Conservation (phyloP, 2,888 invertebrate species). For the Macaria notata region DNA sequence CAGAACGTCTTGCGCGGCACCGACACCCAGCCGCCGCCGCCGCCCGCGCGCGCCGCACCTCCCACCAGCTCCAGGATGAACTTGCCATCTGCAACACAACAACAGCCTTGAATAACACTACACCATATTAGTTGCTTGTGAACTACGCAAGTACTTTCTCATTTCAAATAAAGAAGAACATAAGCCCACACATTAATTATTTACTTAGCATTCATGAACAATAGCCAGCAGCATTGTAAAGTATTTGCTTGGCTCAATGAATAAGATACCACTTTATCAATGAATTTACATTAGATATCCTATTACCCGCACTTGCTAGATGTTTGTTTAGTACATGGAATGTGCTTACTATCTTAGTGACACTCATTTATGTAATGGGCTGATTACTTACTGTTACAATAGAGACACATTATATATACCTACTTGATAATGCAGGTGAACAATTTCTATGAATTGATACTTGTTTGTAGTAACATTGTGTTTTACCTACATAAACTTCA, state of each 20-base stretch:
- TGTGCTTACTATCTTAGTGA: conserved; percentile 30
- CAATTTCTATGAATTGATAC: conserved; percentile 4
- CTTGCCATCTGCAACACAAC: conserved; percentile 89
- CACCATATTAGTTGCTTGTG: no score
- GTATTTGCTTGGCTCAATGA: conserved; percentile 21
- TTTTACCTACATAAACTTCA: no score
- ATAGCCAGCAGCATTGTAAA: not conserved
- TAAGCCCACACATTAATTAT: conserved; percentile 8
- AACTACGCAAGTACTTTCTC: no score
- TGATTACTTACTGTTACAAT: no score
- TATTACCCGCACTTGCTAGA: conserved; percentile 32
- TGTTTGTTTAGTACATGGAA: conserved; percentile 34
- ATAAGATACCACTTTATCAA: conserved; percentile 23
- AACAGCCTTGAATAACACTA: no score
- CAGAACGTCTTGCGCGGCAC: conserved; percentile 94
- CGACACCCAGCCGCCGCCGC: conserved; percentile 93
- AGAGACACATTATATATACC: no score
- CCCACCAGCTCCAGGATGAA: conserved; percentile 92
- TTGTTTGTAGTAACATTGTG: not conserved
- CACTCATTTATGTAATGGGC: no score
- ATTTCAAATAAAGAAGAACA: not conserved
- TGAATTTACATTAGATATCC: conserved; percentile 28
- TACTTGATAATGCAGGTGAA: conserved; percentile 9
- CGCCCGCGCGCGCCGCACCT: conserved; percentile 83
- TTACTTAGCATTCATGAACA: conserved; percentile 20